Conservation (phyloP, 2,797 vertebrate species). For the Neostethus bicornis region DNA sequence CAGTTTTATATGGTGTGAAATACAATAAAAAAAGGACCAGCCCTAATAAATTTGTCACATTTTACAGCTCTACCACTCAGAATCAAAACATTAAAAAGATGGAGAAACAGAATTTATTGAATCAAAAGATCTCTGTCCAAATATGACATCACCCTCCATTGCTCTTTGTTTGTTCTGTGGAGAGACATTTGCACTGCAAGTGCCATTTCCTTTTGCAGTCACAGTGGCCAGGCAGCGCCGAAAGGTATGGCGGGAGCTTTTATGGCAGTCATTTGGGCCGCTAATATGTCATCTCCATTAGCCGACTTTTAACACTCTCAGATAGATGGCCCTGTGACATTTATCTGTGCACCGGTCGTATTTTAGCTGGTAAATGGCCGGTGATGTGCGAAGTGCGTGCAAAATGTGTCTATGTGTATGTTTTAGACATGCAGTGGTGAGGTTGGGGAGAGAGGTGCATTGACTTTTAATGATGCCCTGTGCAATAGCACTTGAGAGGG, state of each 20-base stretch:
- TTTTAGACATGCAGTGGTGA: conserved; percentile 35
- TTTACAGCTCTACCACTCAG: conserved; percentile 17
- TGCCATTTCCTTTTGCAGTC: conserved; percentile 48
- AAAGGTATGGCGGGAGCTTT: conserved; percentile 68
- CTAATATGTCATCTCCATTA: conserved; percentile 82
- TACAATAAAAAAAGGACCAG: conserved; percentile 11
- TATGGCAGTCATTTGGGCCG: conserved; percentile 75
- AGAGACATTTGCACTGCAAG: conserved; percentile 47
- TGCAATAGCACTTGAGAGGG: conserved; percentile 65
- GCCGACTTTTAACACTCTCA: conserved; percentile 71
- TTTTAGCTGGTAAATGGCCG: conserved; percentile 72
- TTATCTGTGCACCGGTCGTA: conserved; percentile 70
- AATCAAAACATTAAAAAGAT: conserved; percentile 10
- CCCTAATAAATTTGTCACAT: conserved; percentile 37
- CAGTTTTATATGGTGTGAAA: conserved; percentile 27
- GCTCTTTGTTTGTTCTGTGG: conserved; percentile 21
- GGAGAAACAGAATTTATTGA: conserved; percentile 35
- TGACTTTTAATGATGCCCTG: conserved; percentile 71
- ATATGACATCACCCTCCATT: conserved; percentile 64
- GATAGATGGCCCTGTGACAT: conserved; percentile 77
- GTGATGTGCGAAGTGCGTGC: conserved; percentile 55
- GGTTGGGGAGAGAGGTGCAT: conserved; percentile 47
- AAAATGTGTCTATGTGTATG: conserved; percentile 40
- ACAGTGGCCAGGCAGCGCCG: conserved; percentile 47
- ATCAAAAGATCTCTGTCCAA: conserved; percentile 40